A percentile compares a stretch with the other conserved stretches of the same genome.
Conservation (phyloP, 2,113 vertebrate species). For the Sprattus sprattus region DNA sequence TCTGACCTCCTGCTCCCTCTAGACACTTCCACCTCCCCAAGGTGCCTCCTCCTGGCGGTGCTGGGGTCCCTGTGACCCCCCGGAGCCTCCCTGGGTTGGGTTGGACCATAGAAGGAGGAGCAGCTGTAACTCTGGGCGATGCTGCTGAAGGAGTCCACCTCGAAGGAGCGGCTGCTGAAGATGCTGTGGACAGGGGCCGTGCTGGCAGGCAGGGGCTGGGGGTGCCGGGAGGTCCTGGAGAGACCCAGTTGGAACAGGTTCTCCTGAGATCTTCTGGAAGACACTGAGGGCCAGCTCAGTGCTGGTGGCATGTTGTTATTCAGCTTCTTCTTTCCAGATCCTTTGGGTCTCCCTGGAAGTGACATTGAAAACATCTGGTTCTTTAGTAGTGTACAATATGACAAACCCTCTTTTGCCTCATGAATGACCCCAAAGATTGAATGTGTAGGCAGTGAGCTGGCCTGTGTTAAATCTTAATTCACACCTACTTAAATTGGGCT, state of each 20-base stretch:
- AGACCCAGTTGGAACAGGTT: slow-evolving; percentile 83
- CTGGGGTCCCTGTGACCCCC: slow-evolving; percentile 67
- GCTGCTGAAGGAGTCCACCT: slow-evolving; percentile 92
- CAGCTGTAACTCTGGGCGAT: slow-evolving; percentile 92
- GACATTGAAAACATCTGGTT: neutral
- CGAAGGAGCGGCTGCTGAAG: slow-evolving; percentile 88
- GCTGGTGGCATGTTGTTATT: slow-evolving; percentile 74
- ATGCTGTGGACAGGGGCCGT: slow-evolving; percentile 71
- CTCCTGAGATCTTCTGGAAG: slow-evolving; percentile 73
- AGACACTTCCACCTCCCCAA: slow-evolving; percentile 62
- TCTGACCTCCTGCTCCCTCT: slow-evolving; percentile 72
- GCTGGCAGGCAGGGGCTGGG: slow-evolving; percentile 29
- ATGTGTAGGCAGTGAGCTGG: neutral
- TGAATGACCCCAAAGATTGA: no score
- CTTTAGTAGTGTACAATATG: neutral
- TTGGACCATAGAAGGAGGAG: slow-evolving; percentile 75
- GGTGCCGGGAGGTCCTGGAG: slow-evolving; percentile 73
- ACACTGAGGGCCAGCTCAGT: slow-evolving; percentile 80
- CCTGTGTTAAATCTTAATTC: neutral
- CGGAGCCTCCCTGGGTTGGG: slow-evolving; percentile 68
- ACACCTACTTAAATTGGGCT: neutral
- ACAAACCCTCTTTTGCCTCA: neutral
- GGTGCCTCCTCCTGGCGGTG: slow-evolving; percentile 77
- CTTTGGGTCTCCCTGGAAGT: slow-evolving; percentile 71
- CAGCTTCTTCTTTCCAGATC: slow-evolving; percentile 77